Conservation (phyloP, 2,888 invertebrate genomes). For the Chironomus riparius region DNA sequence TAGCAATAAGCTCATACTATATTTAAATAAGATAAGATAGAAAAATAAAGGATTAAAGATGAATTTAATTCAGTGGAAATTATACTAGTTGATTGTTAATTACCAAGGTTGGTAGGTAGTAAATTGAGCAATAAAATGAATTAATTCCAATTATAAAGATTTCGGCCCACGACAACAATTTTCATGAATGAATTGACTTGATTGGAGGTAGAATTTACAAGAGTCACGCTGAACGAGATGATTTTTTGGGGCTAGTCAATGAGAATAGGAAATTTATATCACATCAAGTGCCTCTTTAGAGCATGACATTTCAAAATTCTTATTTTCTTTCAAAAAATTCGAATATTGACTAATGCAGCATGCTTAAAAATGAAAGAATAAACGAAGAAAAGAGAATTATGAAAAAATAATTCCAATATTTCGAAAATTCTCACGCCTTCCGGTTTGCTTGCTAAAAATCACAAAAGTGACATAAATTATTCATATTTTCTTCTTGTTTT, state of each 20-base stretch:
- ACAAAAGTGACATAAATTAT: neutral
- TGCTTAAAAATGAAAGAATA: neutral
- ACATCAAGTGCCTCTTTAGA: slow-evolving; percentile 4
- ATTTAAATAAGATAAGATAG: neutral
- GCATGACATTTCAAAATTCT: neutral
- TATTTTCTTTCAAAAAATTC: too few species aligned
- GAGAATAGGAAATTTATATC: slow-evolving; percentile 13
- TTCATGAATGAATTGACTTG: neutral
- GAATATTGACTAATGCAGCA: neutral
- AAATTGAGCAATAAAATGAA: neutral
- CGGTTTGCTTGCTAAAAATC: neutral
- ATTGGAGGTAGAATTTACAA: neutral
- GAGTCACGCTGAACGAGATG: neutral
- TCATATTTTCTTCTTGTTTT: neutral
- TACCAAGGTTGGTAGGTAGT: neutral
- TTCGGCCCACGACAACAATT: neutral
- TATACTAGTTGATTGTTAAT: neutral
- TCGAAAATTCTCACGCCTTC: slow-evolving; percentile 2
- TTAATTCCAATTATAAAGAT: neutral
- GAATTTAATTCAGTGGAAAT: neutral
- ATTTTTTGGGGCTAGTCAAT: neutral
- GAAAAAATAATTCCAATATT: neutral
- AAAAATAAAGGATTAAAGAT: neutral
- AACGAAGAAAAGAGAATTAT: neutral
- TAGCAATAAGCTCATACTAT: too few species aligned